Base-by-base conservation (phyloP, 2,888 invertebrate genomes). In the Coelopa pilipes region DNA sequence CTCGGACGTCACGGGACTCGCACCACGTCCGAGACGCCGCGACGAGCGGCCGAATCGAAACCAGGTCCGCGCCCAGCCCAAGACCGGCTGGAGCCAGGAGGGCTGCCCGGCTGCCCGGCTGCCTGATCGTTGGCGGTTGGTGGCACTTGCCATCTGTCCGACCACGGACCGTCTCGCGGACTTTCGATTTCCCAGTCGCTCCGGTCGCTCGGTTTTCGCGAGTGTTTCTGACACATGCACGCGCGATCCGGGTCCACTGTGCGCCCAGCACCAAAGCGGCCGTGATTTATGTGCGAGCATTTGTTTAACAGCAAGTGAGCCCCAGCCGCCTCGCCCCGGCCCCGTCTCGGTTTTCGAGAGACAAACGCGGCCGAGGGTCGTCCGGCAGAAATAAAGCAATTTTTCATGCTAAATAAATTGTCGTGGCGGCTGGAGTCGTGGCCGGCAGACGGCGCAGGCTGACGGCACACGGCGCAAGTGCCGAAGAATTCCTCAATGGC, bases 1-100 rank as follows among this genome's bases (percentile, higher is more conserved):
- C 67, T 49, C 11, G 60, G 60, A 72, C 50, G 47, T 60, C 66
- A 45, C 50, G 50, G 60, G 67, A 72, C 67, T 66, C 49, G 72
- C 67, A 72, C 60, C 50, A 60, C 60, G 59, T 7, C 7, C 7
- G 34, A n/a, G n/a, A n/a, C 34, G 7, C 34, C 34, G 7, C 34
- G 7, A 2, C 34, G 34, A 7, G n/a, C n/a, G n/a, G n/a, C n/a
- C n/a, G n/a, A n/a, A n/a, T n/a, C 66, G 66, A 65, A 65, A 53
- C 62, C 62, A 63, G 12, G n/a, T 24, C 24, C n/a, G 55, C 24
- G 45, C 9, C 15, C 12, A 21, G 12, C 21, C 13, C 4, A 12
- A 65, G 5, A 19, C 11, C 45, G n/a, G 46, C n/a, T 17, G 55
- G n/a, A 10, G 17, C 7, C 11, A 34, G 15, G 57, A 11, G n/a